These are phyloP conservation scores for Cacatua alba DNA, from an alignment of 2,113 vertebrate genomes.

Conservation along the genomic window DNA sequence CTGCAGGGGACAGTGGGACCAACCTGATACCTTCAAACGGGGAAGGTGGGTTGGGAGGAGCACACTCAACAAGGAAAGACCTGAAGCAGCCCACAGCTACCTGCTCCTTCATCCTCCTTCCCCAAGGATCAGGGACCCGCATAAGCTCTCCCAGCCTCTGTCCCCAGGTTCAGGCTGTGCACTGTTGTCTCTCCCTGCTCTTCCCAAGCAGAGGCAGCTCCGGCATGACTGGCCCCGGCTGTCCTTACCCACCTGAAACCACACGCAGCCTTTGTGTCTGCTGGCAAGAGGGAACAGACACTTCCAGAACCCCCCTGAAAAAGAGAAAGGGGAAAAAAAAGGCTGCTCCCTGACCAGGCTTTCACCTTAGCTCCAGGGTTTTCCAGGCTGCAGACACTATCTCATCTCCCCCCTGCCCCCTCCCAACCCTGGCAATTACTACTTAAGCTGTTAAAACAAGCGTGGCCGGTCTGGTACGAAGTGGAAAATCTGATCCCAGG, in stretches of 20 bases:
- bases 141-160: neutral
- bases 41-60: neutral
- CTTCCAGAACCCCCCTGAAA: neutral
- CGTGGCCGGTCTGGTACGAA: slow-evolving; percentile 57
- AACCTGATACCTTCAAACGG: fast-evolving
- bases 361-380: slow-evolving; percentile 42
- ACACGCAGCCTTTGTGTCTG: slow-evolving; percentile 37
- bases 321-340: neutral
- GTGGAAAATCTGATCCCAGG: slow-evolving; percentile 61
- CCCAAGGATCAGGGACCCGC: neutral
- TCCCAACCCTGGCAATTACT: slow-evolving; percentile 39
- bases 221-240: neutral
- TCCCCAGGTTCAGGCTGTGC: fast-evolving
- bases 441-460: slow-evolving; percentile 70
- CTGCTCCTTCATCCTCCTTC: neutral
- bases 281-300: neutral
- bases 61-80: neutral
- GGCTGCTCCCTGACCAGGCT: slow-evolving; percentile 31
- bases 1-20: fast-evolving
- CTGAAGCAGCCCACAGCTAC: neutral
- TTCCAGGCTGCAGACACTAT: slow-evolving; percentile 53
- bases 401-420: slow-evolving; percentile 48
- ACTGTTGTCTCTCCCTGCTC: neutral
- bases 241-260: slow-evolving; percentile 60
- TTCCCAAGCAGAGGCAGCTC: neutral